Evolutionary conservation across 2,888 invertebrate species (phyloP), one percentile per base, ranked within the genome.

Genomic region (Heliconius aoede): DNA sequence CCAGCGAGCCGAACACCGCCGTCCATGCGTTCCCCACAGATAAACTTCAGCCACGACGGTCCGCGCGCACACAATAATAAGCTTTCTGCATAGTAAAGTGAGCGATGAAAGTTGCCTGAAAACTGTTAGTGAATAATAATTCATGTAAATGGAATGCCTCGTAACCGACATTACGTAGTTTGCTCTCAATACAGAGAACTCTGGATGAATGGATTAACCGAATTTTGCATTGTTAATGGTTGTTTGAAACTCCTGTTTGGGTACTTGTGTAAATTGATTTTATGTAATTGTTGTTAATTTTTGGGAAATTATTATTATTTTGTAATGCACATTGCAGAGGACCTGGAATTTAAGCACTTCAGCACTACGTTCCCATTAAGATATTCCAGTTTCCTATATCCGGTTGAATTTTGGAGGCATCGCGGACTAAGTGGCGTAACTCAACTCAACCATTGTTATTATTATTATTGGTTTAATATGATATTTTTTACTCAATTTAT

Each of bases 121-220:
- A 80, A 83, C 81, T 84, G 83, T 82, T 84, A 81, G 83, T 86
- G 88, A 90, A 91, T 90, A 90, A 91, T 91, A 90, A 91, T 90
- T 91, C 89, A 91, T 92, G 91, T 90, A 92, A 91, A 92, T 91
- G 88, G 87, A 86, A 88, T 89, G 88, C 89, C 87, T 88, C 86
- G 83, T 87, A 88, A 88, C 87, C 86, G 85, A 88, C 88, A 87
- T 90, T 88, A 87, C 87, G 87, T 89, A 91, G 91, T 90, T 91
- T 89, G 87, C 86, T 86, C 87, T 85, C 87, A 84, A 90, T 89
- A 84, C 83, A 84, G 85, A 85, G 86, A 86, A 87, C 86, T 86
- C 86, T 84, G 88, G 85, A 88, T 87, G 87, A 88, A 90, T 88
- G 87, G 87, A 90, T 91, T 89, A 88, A 85, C 84, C 82, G 81